Conservation (phyloP, 2,113 vertebrate genomes). For the Nymphicus hollandicus region DNA sequence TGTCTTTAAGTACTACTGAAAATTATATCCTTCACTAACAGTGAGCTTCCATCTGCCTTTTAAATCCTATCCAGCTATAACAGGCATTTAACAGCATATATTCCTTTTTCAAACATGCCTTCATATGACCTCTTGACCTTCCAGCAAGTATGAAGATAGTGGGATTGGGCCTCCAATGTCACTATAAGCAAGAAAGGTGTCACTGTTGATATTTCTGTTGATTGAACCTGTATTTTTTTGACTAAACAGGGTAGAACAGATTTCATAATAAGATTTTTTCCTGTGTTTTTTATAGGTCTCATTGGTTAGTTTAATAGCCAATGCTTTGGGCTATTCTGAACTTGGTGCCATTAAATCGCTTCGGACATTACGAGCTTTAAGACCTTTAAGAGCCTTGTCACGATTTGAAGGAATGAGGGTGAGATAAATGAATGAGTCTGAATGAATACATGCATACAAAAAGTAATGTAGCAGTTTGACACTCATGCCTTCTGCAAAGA, state of each 20-base stretch:
- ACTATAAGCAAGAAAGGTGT: background rate
- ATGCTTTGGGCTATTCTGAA: slow-evolving; percentile 84
- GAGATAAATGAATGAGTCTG: slow-evolving; percentile 68
- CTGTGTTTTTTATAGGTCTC: slow-evolving; percentile 82
- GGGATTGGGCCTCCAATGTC: background rate
- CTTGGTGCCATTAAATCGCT: slow-evolving; percentile 94
- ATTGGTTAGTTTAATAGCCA: slow-evolving; percentile 91
- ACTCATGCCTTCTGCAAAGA: background rate
- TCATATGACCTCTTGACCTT: background rate
- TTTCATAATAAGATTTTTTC: background rate
- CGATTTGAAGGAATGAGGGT: slow-evolving; percentile 99
- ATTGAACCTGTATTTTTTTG: background rate
- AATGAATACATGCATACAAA: slow-evolving; percentile 22
- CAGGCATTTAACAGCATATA: background rate
- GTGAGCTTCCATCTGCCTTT: background rate
- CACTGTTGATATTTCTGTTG: background rate
- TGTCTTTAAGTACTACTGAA: background rate
- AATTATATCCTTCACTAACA: background rate
- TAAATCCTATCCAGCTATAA: background rate
- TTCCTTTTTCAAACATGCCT: background rate
- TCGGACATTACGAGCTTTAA: slow-evolving; percentile 92
- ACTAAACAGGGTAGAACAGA: background rate
- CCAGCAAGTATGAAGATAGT: background rate
- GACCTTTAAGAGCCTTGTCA: slow-evolving; percentile 95
- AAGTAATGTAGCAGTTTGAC: background rate